phyloP scores from a whole-genome alignment of 2,888 invertebrate genomes.

The Andrena dorsata region DNA sequence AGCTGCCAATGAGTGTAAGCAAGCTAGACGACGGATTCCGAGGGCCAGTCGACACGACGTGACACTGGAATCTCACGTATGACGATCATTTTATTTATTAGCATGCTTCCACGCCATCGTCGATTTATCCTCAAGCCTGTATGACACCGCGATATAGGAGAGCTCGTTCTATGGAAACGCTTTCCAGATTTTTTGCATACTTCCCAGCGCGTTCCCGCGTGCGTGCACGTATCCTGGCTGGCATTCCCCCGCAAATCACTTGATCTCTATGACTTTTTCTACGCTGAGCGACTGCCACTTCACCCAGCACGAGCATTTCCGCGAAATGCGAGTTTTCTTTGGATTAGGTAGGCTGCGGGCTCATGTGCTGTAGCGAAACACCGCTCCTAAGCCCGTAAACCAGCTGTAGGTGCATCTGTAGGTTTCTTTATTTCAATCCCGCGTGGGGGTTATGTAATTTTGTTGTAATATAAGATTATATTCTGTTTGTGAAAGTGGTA shows the following conservation, averaged over 20 bases:
- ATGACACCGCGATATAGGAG: not conserved
- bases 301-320: not conserved
- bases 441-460: not conserved
- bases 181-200: conserved; percentile 27
- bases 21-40: not conserved
- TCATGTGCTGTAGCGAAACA: not conserved
- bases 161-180: conserved; percentile 29
- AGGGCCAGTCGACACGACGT: not conserved
- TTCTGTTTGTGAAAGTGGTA: not conserved
- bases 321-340: not conserved
- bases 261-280: not conserved
- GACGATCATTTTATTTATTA: conserved; percentile 53
- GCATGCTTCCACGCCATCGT: conserved; percentile 44
- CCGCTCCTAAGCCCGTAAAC: no score
- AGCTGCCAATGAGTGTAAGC: conserved; percentile 5
- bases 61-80: conserved; percentile 54
- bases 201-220: not conserved
- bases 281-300: not conserved
- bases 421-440: no score
- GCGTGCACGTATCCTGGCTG: not conserved
- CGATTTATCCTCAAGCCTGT: conserved; percentile 31
- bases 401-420: no score
- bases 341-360: not conserved
- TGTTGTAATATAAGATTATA: not conserved
- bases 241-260: conserved; percentile 11